Conservation (phyloP, 2,113 vertebrate genomes). For the Melanerpes formicivorus region DNA sequence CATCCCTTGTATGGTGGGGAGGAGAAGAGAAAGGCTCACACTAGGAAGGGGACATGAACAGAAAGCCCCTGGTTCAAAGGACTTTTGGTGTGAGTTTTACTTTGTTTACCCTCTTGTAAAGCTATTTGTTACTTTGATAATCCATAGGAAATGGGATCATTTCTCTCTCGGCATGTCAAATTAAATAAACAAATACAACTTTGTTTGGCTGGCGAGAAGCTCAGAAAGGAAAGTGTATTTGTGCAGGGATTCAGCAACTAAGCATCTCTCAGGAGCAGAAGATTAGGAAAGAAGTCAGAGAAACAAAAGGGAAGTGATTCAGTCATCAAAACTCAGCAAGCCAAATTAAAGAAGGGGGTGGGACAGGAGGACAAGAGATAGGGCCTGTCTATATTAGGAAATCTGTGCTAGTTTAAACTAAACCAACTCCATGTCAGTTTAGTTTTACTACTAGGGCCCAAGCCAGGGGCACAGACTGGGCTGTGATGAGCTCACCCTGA, state of each 20-base stretch:
- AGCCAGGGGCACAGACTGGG: not conserved
- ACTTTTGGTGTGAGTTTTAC: constrained; percentile 34
- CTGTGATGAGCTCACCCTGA: not conserved
- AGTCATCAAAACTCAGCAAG: constrained; percentile 36
- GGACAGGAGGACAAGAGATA: not conserved
- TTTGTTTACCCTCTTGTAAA: constrained; percentile 71
- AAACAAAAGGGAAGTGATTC: constrained; percentile 52
- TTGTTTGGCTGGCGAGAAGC: constrained; percentile 65
- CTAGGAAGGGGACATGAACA: not conserved
- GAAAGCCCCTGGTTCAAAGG: constrained; percentile 48
- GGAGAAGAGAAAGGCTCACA: not conserved
- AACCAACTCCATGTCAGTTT: constrained; percentile 13
- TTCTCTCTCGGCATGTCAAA: constrained; percentile 63
- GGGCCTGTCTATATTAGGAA: constrained; percentile 57
- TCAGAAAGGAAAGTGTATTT: constrained; percentile 67
- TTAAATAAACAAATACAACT: constrained; percentile 75
- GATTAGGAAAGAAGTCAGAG: constrained; percentile 67
- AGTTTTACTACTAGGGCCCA: not conserved
- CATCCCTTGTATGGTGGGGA: not conserved
- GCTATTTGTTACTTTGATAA: constrained; percentile 66
- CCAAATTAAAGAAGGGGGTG: constrained; percentile 17
- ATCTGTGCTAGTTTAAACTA: constrained; percentile 20
- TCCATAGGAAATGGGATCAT: constrained; percentile 70
- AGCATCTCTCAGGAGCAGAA: constrained; percentile 62
- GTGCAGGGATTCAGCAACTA: constrained; percentile 63